Base-by-base conservation (phyloP, 2,888 invertebrate genomes). In the Aphodius granarius region DNA sequence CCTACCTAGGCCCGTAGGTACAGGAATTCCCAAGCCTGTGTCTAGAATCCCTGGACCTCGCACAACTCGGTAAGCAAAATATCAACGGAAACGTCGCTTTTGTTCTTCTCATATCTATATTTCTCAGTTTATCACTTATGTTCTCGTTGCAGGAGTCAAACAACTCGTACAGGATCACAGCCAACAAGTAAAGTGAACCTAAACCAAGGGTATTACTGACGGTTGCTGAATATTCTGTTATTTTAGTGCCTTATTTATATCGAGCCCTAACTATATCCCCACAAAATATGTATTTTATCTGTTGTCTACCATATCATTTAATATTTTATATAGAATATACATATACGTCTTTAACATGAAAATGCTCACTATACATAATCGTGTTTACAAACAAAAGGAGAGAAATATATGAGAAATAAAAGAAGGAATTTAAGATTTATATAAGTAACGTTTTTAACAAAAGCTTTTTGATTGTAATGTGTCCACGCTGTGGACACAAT, bases 21-120 rank as follows among this genome's bases (percentile, higher is more conserved):
- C 83, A 19, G 82, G 83, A 63, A 86, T 86, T 74, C 86, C 86
- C 16, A 82, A 86, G 79, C 86, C 86, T 43, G 81, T 82, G 66
- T 86, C 86, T 17, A 83, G 83, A 81, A 86, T 87, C 81, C 86
- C 86, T 5, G 86, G 82, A 22, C 85, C 85, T 9, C 82, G 83
- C 76, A 78, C 78, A 78, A 66, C 76, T 18, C 82, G 82, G 83
- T 83, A 78, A 68, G 43, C 43, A 6, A 68, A n/a, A n/a, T n/a
- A n/a, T n/a, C n/a, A n/a, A n/a, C n/a, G n/a, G n/a, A n/a, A n/a
- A n/a, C n/a, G n/a, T n/a, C n/a, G n/a, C n/a, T n/a, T n/a, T n/a
- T n/a, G n/a, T n/a, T n/a, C n/a, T n/a, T n/a, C n/a, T n/a, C n/a
- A n/a, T n/a, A n/a, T n/a, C n/a, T n/a, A n/a, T n/a, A n/a, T n/a